phyloP scores from a whole-genome alignment of 1,140 invertebrate species.

The Drosophila pandora region DNA sequence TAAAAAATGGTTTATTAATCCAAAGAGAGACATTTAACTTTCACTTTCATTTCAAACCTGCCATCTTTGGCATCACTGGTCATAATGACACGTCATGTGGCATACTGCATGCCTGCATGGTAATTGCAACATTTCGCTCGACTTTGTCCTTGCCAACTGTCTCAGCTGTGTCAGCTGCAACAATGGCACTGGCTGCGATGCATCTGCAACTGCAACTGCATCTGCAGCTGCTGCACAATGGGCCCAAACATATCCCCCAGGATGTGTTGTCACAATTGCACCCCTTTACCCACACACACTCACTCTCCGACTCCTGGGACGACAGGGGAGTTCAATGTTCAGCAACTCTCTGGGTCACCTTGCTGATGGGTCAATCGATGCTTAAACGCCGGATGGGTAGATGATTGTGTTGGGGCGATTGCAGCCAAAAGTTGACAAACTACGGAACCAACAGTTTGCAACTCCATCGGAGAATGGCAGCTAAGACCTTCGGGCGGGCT shows the following conservation, averaged over 20 bases:
- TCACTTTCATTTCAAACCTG: background rate
- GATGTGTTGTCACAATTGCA: conserved; percentile 45
- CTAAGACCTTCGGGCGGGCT: background rate
- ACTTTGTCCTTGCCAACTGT: conserved; percentile 50
- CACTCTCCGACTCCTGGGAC: background rate
- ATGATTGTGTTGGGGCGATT: conserved; percentile 31
- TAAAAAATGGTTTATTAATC: background rate
- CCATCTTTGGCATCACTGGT: conserved; percentile 20
- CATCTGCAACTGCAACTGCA: conserved; percentile 39
- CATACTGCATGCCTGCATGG: conserved; percentile 59
- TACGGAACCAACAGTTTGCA: conserved; percentile 20
- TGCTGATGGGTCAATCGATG: conserved; percentile 57
- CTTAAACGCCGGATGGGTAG: conserved; percentile 35
- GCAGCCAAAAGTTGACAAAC: conserved; percentile 41
- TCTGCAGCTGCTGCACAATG: conserved; percentile 48
- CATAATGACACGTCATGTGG: conserved; percentile 46
- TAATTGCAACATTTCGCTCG: conserved; percentile 75
- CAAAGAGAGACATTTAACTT: background rate
- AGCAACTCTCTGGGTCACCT: conserved; percentile 40
- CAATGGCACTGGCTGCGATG: conserved; percentile 37
- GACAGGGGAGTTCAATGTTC: conserved; percentile 14
- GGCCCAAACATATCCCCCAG: conserved; percentile 51
- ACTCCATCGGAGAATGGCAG: conserved; percentile 7
- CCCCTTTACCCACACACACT: background rate
- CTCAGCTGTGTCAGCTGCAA: conserved; percentile 61